phyloP scores from a whole-genome alignment of 2,888 invertebrate species.

The Volucella inanis region DNA sequence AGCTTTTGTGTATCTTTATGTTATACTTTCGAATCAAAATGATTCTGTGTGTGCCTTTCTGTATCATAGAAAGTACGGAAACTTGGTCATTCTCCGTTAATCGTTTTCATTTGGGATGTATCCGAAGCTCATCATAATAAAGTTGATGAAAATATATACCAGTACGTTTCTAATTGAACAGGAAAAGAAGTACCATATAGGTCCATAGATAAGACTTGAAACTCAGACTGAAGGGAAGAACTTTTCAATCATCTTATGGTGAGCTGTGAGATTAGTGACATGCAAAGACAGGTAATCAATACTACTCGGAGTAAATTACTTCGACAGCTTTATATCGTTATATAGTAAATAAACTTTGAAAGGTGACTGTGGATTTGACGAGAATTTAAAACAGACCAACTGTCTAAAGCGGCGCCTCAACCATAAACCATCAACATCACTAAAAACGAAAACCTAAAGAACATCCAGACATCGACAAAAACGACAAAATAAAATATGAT shows the following conservation, averaged over 20 bases:
- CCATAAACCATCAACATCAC: slow-evolving; percentile 52
- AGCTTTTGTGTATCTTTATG: slow-evolving; percentile 34
- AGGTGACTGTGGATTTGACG: slow-evolving; percentile 55
- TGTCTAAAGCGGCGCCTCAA: slow-evolving; percentile 63
- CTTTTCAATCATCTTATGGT: too few relatives aligned
- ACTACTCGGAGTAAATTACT: slow-evolving; percentile 57
- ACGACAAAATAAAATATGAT: slow-evolving; percentile 3
- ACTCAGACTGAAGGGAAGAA: too few relatives aligned
- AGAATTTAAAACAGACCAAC: slow-evolving; percentile 45
- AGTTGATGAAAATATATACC: slow-evolving; percentile 37
- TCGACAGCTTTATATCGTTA: slow-evolving; percentile 67
- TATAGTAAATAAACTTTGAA: slow-evolving; percentile 55
- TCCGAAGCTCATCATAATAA: slow-evolving; percentile 38
- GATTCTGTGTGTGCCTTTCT: slow-evolving; percentile 4
- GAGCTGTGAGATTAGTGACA: background rate
- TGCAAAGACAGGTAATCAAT: slow-evolving; percentile 54
- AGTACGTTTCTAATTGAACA: slow-evolving; percentile 51
- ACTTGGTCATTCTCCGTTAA: slow-evolving; percentile 41
- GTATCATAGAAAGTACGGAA: background rate
- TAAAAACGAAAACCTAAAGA: slow-evolving; percentile 15
- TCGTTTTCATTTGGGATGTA: background rate
- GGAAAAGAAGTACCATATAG: background rate
- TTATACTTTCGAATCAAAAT: slow-evolving; percentile 19
- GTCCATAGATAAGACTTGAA: too few relatives aligned
- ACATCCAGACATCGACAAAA: slow-evolving; percentile 59